phyloP scores from a whole-genome alignment of 2,113 vertebrate species.

The Alces alces region DNA sequence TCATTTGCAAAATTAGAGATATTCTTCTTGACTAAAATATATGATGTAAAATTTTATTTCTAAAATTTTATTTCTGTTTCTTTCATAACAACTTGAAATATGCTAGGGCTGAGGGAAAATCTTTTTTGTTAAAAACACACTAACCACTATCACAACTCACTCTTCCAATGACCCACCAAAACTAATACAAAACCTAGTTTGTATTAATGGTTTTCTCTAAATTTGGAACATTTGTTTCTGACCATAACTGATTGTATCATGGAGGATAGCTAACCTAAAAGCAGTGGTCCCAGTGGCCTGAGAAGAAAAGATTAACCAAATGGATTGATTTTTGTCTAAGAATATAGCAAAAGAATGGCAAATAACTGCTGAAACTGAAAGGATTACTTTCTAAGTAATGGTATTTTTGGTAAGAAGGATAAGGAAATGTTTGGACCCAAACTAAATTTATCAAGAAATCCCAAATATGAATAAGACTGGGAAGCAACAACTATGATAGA shows the following conservation, averaged over 20 bases:
- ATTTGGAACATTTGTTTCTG: background rate
- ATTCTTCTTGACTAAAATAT: background rate
- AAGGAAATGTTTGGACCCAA: background rate
- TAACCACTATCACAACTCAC: background rate
- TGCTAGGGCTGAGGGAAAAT: background rate
- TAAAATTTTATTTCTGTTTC: background rate
- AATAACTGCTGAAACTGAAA: background rate
- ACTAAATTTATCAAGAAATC: background rate
- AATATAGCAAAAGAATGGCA: background rate
- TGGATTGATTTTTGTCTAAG: background rate
- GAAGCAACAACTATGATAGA: background rate
- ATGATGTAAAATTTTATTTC: background rate
- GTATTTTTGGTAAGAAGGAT: background rate
- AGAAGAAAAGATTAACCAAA: background rate
- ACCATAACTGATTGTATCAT: background rate
- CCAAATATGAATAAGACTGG: background rate
- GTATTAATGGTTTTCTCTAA: background rate
- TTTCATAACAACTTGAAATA: background rate
- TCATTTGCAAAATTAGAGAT: background rate
- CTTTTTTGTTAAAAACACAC: background rate
- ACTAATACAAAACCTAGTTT: background rate
- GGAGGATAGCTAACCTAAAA: background rate
- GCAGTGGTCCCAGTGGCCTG: background rate
- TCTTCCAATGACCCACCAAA: background rate
- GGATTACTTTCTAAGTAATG: background rate